Evolutionary conservation across 2,113 vertebrate genomes (phyloP).

Genomic region (Cyprichromis sp.): DNA sequence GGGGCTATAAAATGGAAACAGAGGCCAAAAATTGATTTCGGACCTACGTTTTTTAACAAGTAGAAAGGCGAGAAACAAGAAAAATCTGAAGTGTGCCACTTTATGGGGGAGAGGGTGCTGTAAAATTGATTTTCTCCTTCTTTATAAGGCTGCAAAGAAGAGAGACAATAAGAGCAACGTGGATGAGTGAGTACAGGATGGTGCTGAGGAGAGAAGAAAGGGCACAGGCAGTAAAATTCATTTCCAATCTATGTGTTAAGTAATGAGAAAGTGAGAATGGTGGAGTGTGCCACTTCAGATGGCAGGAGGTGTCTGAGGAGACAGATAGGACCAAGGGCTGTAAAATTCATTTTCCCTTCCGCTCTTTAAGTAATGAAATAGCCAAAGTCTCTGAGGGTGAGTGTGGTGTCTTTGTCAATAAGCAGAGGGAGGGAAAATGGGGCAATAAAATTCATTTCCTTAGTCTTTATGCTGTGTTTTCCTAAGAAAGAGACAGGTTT

Average conservation of each 20-base stretch:
- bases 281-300: constrained; percentile 5
- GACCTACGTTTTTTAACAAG: constrained; percentile 5
- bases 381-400: constrained; percentile 10
- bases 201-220: constrained; percentile 23
- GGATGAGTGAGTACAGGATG: constrained; percentile 15
- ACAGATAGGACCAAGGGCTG: constrained; percentile 38
- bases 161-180: constrained; percentile 40
- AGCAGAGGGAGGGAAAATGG: constrained; percentile 35
- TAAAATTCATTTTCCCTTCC: constrained; percentile 42
- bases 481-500: constrained; percentile 10
- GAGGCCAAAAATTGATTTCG: constrained; percentile 48
- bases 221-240: constrained; percentile 50
- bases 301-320: neutral
- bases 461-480: constrained; percentile 18
- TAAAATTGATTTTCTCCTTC: constrained; percentile 69
- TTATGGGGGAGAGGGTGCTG: constrained; percentile 37
- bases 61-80: constrained; percentile 38
- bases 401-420: constrained; percentile 26
- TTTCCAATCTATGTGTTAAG: constrained; percentile 56
- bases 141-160: constrained; percentile 36
- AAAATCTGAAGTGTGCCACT: constrained; percentile 39
- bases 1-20: constrained; percentile 30
- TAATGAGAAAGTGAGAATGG: constrained; percentile 45
- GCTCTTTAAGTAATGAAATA: constrained; percentile 54
- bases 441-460: constrained; percentile 57